A percentile compares a stretch with the other conserved stretches of the same genome.
Evolutionary conservation across 2,888 invertebrate genomes (phyloP).

Genomic region (Pecten maximus): DNA sequence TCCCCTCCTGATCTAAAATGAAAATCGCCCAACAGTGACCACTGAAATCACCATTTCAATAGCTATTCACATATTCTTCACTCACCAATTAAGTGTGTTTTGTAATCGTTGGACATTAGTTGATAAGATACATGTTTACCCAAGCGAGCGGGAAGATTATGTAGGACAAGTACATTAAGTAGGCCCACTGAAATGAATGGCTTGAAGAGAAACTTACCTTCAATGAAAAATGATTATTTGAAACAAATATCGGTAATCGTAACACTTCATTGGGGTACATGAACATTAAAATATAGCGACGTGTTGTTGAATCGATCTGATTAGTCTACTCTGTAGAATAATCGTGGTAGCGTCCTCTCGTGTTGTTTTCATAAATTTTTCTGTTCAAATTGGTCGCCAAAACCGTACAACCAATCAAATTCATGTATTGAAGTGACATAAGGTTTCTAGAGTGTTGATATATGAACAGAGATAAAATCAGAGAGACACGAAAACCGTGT

Average conservation of each 20-base stretch:
- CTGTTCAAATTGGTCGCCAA: constrained; percentile 26
- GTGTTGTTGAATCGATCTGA: not conserved
- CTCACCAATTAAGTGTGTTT: not conserved
- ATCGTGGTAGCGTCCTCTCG: constrained; percentile 10
- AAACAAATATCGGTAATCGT: not conserved
- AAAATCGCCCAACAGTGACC: not conserved
- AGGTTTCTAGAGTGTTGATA: not conserved
- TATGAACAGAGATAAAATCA: not conserved
- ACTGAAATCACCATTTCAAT: not conserved
- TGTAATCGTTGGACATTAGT: not conserved
- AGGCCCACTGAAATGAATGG: not conserved
- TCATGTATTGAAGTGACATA: not conserved
- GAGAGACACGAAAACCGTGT: not conserved
- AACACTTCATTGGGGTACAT: not conserved
- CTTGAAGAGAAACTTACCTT: constrained; percentile 15
- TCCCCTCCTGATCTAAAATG: not conserved
- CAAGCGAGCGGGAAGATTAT: not conserved
- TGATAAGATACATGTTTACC: not conserved
- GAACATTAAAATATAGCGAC: not conserved
- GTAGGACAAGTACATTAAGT: not conserved
- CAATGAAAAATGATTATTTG: not conserved
- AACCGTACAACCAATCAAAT: not conserved
- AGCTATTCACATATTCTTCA: not conserved
- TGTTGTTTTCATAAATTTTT: constrained; percentile 16
- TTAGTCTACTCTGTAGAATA: not conserved